Conservation (phyloP, 2,888 invertebrate genomes). For the Phyto melanocephala region DNA sequence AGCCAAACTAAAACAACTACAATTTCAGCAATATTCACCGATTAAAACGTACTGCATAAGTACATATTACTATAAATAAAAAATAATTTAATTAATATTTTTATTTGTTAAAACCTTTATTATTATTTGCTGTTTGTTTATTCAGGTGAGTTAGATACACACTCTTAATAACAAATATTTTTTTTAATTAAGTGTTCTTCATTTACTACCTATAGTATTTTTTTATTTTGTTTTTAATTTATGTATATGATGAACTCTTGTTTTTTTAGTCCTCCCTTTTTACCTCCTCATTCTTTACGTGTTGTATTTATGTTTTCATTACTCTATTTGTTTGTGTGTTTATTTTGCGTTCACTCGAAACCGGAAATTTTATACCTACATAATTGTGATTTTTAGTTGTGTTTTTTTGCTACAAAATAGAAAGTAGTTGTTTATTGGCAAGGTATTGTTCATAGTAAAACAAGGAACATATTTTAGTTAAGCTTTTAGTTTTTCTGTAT, state of each 20-base stretch:
- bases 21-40: background rate
- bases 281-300: background rate
- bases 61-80: background rate
- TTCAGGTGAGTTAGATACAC: constrained; percentile 52
- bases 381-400: background rate
- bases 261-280: background rate
- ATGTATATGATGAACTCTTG: constrained; percentile 28
- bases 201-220: background rate
- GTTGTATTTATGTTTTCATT: constrained; percentile 10
- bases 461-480: background rate
- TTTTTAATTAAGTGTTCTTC: background rate
- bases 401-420: constrained; percentile 33
- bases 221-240: constrained; percentile 40
- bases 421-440: constrained; percentile 40
- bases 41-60: too few species aligned
- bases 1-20: background rate
- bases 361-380: constrained; percentile 39
- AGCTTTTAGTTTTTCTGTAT: background rate
- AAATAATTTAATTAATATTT: constrained; percentile 23
- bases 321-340: constrained; percentile 26
- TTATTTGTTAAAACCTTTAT: constrained; percentile 48
- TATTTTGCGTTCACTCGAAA: constrained; percentile 26
- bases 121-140: constrained; percentile 38
- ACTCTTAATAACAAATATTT: constrained; percentile 3
- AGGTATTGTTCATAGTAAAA: background rate